Conservation (phyloP, 2,113 vertebrate species). For the Lampris incognitus region DNA sequence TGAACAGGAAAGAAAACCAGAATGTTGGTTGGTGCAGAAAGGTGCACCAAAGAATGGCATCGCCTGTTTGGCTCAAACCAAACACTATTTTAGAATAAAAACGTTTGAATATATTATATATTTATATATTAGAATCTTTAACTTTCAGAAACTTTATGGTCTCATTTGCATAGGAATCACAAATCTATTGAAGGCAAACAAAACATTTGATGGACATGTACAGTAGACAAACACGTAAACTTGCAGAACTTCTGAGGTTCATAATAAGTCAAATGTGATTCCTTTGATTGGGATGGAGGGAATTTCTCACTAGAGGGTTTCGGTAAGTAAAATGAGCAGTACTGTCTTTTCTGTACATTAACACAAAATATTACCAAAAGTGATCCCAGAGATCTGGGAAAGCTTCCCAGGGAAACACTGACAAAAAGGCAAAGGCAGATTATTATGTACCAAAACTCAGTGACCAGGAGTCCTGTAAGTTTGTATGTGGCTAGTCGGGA, state of each 20-base stretch:
- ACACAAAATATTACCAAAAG: constrained; percentile 63
- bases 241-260: constrained; percentile 34
- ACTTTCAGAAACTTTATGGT: constrained; percentile 43
- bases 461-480: neutral
- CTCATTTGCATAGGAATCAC: constrained; percentile 83
- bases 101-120: constrained; percentile 32
- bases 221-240: constrained; percentile 44
- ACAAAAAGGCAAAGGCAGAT: constrained; percentile 62
- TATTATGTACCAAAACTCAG: neutral
- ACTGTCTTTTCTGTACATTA: constrained; percentile 60
- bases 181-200: constrained; percentile 64
- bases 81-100: constrained; percentile 30
- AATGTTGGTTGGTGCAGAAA: neutral
- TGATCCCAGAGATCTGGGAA: constrained; percentile 57
- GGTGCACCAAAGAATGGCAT: constrained; percentile 8
- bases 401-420: constrained; percentile 75
- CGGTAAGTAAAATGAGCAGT: constrained; percentile 48
- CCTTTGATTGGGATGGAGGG: constrained; percentile 28
- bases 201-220: constrained; percentile 45
- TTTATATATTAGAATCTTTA: constrained; percentile 38
- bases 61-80: constrained; percentile 32
- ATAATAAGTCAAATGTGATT: constrained; percentile 57
- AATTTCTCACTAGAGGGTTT: constrained; percentile 45
- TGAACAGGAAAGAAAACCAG: constrained; percentile 25
- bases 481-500: constrained; percentile 7